Percentiles rank a stretch among this genome's conserved stretches.
Evolutionary conservation across 2,797 vertebrate genomes (phyloP).

Genomic region (Tokudaia tokunoshimensis): DNA sequence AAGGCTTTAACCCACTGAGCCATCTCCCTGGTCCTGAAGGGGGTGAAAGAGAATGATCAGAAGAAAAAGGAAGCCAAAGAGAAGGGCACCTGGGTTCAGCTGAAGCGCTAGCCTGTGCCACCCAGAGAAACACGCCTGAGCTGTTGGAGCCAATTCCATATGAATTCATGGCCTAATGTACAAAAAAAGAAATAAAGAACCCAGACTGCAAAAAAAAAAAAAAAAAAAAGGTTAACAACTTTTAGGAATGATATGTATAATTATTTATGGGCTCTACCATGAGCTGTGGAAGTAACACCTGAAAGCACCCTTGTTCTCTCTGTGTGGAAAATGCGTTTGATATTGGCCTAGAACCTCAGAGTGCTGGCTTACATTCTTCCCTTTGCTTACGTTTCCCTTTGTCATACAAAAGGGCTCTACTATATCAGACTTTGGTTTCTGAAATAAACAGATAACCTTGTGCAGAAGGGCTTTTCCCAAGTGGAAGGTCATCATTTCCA

Average conservation of each 20-base stretch:
- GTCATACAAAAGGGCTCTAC: conserved; percentile 41
- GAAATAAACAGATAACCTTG: conserved; percentile 63
- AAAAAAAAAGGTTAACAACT: background rate
- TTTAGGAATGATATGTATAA: background rate
- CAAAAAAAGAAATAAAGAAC: too few relatives aligned
- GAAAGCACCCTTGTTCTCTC: conserved; percentile 36
- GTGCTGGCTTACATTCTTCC: background rate
- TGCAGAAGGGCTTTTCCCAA: background rate
- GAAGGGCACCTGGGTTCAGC: too few relatives aligned
- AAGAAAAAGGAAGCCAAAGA: too few relatives aligned
- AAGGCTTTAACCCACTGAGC: background rate
- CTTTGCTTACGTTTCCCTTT: background rate
- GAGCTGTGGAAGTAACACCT: background rate
- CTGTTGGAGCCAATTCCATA: too few relatives aligned
- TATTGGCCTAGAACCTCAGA: conserved; percentile 10
- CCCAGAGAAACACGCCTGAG: too few relatives aligned
- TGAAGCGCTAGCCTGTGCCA: too few relatives aligned
- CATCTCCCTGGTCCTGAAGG: background rate
- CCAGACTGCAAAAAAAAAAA: too few relatives aligned
- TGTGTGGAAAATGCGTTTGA: background rate
- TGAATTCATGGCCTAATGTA: too few relatives aligned
- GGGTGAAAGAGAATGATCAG: too few relatives aligned
- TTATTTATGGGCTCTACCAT: conserved; percentile 47
- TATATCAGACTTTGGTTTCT: conserved; percentile 33
- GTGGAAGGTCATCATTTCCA: conserved; percentile 53